These are phyloP conservation scores for Caretta caretta DNA, from an alignment of 2,113 vertebrate genomes.

Conservation along the genomic window DNA sequence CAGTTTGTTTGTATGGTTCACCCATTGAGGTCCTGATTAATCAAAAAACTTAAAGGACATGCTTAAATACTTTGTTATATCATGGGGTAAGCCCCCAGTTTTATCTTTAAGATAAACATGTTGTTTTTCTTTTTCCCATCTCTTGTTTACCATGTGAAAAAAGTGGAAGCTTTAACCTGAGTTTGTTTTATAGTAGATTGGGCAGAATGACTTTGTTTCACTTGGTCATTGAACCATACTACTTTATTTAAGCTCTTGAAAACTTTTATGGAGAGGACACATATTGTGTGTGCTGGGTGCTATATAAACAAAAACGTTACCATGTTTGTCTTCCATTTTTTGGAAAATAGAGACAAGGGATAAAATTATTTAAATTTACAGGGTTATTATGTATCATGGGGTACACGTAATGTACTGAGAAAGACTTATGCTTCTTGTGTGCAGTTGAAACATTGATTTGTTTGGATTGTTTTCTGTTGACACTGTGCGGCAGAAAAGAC, in stretches of 20 bases:
- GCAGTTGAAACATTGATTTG: not conserved
- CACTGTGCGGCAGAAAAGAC: conserved; percentile 56
- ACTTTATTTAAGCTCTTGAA: not conserved
- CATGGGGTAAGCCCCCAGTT: not conserved
- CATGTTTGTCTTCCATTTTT: not conserved
- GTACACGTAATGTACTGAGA: not conserved
- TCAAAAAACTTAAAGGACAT: not conserved
- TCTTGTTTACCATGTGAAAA: not conserved
- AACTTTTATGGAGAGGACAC: not conserved
- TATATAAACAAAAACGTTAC: not conserved
- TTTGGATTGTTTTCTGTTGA: conserved; percentile 28
- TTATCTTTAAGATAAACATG: not conserved
- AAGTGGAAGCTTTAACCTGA: not conserved
- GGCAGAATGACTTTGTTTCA: not conserved
- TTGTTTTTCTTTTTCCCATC: not conserved
- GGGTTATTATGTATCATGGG: not conserved
- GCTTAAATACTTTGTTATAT: not conserved
- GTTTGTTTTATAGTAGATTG: not conserved
- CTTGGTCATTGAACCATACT: not conserved
- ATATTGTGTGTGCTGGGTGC: not conserved
- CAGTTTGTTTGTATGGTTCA: not conserved
- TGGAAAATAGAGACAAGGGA: not conserved
- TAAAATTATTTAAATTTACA: not conserved
- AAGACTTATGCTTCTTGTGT: not conserved
- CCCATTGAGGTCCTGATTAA: not conserved